Evolutionary conservation across 2,888 invertebrate species (phyloP).

Genomic region (Diploptera punctata): DNA sequence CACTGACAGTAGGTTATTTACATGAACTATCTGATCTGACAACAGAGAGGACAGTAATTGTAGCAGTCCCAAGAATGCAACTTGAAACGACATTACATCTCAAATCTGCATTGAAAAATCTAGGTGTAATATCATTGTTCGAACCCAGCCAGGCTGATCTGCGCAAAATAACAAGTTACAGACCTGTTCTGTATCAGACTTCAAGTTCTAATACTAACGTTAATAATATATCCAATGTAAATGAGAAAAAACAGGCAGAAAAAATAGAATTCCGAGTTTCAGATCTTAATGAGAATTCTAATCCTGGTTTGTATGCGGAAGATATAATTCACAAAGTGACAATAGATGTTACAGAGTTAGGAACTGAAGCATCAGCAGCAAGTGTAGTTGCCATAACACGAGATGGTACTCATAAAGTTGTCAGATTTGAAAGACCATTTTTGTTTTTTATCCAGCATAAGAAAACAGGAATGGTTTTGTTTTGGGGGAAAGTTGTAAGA

Average conservation of each 20-base stretch:
- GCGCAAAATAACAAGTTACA: constrained; percentile 62
- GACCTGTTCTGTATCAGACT: too few relatives aligned
- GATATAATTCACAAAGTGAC: constrained; percentile 67
- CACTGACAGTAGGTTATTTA: constrained; percentile 59
- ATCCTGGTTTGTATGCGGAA: constrained; percentile 68
- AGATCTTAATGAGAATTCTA: constrained; percentile 50
- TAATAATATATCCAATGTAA: too few relatives aligned
- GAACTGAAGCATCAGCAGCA: constrained; percentile 75
- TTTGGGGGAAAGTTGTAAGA: constrained; percentile 71
- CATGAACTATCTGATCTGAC: constrained; percentile 59
- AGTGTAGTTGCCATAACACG: constrained; percentile 65
- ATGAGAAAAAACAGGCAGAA: too few relatives aligned
- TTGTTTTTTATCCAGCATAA: constrained; percentile 76
- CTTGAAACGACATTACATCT: constrained; percentile 65
- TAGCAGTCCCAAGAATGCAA: constrained; percentile 64
- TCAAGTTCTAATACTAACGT: too few relatives aligned
- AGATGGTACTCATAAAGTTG: constrained; percentile 59
- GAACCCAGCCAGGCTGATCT: constrained; percentile 67
- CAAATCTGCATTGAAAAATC: constrained; percentile 59
- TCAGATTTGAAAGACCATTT: constrained; percentile 72
- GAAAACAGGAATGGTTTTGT: constrained; percentile 68
- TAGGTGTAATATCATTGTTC: constrained; percentile 72
- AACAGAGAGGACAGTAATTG: constrained; percentile 58
- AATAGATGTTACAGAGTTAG: constrained; percentile 61
- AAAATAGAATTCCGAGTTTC: too few relatives aligned